Conservation (phyloP, 2,797 vertebrate species). For the Chaetophractus vellerosus region DNA sequence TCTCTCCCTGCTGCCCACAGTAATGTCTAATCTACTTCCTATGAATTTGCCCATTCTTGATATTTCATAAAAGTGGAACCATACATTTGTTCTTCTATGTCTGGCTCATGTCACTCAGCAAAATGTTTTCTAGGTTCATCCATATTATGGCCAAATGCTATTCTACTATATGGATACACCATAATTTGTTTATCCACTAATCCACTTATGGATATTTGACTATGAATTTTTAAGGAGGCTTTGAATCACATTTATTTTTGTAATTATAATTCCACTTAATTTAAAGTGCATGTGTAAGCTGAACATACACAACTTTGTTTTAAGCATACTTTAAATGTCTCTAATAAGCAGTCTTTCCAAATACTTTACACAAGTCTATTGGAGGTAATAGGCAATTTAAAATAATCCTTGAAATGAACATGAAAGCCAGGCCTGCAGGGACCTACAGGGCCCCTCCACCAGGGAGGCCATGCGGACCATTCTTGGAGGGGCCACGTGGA, state of each 20-base stretch:
- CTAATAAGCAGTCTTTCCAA: background rate
- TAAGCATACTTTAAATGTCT: background rate
- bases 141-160: too few species aligned
- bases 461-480: background rate
- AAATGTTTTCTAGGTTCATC: too few species aligned
- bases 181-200: too few species aligned
- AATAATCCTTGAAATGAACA: background rate
- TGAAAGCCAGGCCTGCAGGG: background rate
- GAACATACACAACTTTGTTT: background rate
- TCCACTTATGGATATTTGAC: too few species aligned
- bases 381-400: background rate
- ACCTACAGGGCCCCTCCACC: too few species aligned
- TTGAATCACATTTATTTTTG: background rate
- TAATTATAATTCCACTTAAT: background rate
- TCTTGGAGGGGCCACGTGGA: fast-evolving
- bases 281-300: background rate
- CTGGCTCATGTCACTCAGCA: too few species aligned
- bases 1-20: too few species aligned
- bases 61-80: too few species aligned
- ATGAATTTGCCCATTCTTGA: too few species aligned
- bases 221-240: background rate
- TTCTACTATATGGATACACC: too few species aligned
- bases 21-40: too few species aligned
- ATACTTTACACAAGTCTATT: background rate
- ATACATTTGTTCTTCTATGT: too few species aligned